Conservation (phyloP, 2,797 vertebrate species). For the Propithecus perrieri region DNA sequence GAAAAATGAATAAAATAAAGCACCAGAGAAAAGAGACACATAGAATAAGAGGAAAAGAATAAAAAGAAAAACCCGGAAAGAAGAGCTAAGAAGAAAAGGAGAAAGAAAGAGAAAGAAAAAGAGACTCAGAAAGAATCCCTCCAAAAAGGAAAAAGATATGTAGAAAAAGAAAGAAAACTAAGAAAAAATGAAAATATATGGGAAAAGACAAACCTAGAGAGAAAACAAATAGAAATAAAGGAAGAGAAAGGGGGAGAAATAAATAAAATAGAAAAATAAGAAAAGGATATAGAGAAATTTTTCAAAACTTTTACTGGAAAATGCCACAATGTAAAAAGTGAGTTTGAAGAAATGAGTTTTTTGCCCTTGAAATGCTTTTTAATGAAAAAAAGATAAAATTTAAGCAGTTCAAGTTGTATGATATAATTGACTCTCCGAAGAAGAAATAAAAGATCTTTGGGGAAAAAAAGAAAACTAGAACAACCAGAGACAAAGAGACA, state of each 20-base stretch:
- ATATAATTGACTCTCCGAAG: neutral
- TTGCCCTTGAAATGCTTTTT: conserved; percentile 45
- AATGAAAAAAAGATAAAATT: conserved; percentile 34
- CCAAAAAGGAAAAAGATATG: neutral
- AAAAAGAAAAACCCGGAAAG: conserved; percentile 12
- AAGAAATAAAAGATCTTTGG: neutral
- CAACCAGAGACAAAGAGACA: neutral
- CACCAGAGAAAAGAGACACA: neutral
- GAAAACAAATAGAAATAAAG: conserved; percentile 8
- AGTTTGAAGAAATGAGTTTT: conserved; percentile 46
- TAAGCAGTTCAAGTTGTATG: neutral
- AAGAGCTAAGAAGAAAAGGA: neutral
- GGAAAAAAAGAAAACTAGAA: neutral
- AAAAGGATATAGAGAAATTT: neutral
- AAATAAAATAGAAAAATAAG: conserved; percentile 16
- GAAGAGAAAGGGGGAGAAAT: neutral
- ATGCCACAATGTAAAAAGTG: conserved; percentile 14
- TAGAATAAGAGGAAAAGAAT: neutral
- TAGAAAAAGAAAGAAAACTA: neutral
- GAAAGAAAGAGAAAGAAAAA: neutral
- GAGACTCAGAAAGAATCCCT: neutral
- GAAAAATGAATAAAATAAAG: conserved; percentile 1
- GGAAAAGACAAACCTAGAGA: neutral
- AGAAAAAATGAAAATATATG: neutral
- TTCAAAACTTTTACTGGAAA: conserved; percentile 6